These are phyloP conservation scores for Horisme vitalbata DNA, from an alignment of 2,888 invertebrate genomes.

Conservation along the genomic window DNA sequence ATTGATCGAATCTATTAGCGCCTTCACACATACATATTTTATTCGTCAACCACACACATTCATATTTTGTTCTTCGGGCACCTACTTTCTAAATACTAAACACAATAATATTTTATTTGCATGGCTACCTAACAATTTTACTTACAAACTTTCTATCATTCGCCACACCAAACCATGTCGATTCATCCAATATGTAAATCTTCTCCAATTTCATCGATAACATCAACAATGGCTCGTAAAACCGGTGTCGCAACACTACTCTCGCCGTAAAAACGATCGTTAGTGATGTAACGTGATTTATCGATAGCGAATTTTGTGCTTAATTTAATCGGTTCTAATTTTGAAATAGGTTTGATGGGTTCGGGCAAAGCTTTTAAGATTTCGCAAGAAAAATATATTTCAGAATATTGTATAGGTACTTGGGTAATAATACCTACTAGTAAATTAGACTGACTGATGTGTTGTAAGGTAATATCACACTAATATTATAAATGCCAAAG, in stretches of 20 bases:
- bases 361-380: too few species aligned
- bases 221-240: constrained; percentile 27
- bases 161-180: not conserved
- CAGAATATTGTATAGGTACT: too few species aligned
- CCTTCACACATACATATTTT: too few species aligned
- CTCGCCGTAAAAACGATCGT: constrained; percentile 10
- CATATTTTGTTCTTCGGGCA: too few species aligned
- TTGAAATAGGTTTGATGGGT: too few species aligned
- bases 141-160: constrained; percentile 15
- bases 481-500: too few species aligned
- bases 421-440: too few species aligned
- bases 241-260: constrained; percentile 31
- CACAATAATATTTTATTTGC: constrained; percentile 1
- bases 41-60: too few species aligned
- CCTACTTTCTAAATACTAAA: constrained; percentile 7
- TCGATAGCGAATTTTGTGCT: constrained; percentile 9
- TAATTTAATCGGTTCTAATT: constrained; percentile 13
- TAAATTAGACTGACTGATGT: too few species aligned
- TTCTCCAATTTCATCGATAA: constrained; percentile 26
- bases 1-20: too few species aligned
- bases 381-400: too few species aligned
- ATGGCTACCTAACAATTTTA: not conserved
- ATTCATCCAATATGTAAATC: constrained; percentile 27
- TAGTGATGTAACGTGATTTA: constrained; percentile 24
- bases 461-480: too few species aligned